Percentiles rank a stretch among this genome's conserved stretches.
Evolutionary conservation across 2,888 invertebrate species (phyloP).

Genomic region (Chrysotoxum bicinctum): DNA sequence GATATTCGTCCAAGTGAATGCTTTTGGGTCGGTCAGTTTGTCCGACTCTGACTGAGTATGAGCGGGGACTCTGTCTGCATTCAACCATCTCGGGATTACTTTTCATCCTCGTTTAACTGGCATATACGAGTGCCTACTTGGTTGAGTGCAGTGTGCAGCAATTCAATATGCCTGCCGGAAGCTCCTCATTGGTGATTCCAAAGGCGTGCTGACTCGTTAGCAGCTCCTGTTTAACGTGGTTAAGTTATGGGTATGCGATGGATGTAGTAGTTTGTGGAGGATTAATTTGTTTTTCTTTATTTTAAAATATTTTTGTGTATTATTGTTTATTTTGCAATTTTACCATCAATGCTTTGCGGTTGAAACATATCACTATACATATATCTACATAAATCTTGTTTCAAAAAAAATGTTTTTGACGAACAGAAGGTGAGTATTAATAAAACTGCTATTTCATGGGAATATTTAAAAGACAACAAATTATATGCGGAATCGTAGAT

Average conservation of each 20-base stretch:
- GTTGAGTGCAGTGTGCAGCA: background rate
- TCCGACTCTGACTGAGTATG: background rate
- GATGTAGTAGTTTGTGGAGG: slow-evolving; percentile 30
- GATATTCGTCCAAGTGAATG: slow-evolving; percentile 36
- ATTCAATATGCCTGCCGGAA: slow-evolving; percentile 55
- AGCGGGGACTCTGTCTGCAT: slow-evolving; percentile 40
- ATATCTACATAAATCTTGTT: slow-evolving; percentile 7
- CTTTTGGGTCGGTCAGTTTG: slow-evolving; percentile 9
- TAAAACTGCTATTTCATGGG: background rate
- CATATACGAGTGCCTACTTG: slow-evolving; percentile 1
- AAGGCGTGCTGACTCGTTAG: slow-evolving; percentile 63
- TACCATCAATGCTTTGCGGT: slow-evolving; percentile 17
- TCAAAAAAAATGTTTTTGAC: slow-evolving; percentile 12
- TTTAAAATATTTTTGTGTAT: background rate
- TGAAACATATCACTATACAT: slow-evolving; percentile 23
- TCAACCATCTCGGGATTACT: slow-evolving; percentile 63
- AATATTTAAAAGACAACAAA: background rate
- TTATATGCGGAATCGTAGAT: background rate
- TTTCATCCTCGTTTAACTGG: slow-evolving; percentile 65
- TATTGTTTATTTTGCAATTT: slow-evolving; percentile 34
- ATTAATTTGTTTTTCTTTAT: slow-evolving; percentile 3
- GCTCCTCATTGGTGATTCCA: slow-evolving; percentile 67
- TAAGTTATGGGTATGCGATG: background rate
- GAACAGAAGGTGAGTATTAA: background rate
- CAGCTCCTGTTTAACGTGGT: slow-evolving; percentile 54